A percentile compares a stretch with the other conserved stretches of the same genome.
phyloP scores from a whole-genome alignment of 2,113 vertebrate genomes.

The Herpailurus yagouaroundi region DNA sequence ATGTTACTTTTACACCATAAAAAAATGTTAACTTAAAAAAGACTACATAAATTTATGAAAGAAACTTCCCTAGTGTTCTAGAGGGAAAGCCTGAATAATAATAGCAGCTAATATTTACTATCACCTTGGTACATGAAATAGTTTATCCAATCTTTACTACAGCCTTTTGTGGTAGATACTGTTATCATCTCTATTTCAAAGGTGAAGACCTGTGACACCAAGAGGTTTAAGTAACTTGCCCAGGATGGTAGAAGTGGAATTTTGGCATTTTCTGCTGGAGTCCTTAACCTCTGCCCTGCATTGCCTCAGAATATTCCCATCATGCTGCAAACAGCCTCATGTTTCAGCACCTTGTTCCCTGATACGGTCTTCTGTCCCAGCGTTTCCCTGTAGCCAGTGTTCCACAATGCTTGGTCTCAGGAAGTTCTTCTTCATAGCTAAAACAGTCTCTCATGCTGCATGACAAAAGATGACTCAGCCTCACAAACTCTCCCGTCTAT shows the following conservation, averaged over 20 bases:
- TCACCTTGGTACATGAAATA: not conserved
- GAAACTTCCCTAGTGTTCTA: not conserved
- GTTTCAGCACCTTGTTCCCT: not conserved
- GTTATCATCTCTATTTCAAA: not conserved
- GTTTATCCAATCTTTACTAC: not conserved
- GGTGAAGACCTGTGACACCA: not conserved
- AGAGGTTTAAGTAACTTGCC: not conserved
- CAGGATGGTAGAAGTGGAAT: not conserved
- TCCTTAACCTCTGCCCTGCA: not conserved
- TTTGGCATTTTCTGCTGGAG: not conserved
- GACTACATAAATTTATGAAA: conserved; percentile 25
- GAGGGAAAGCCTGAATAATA: not conserved
- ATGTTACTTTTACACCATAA: not conserved
- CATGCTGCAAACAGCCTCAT: not conserved
- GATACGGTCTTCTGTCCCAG: not conserved
- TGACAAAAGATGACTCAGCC: not conserved
- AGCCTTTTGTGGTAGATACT: not conserved
- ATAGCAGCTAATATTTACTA: not conserved
- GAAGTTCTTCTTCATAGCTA: conserved; percentile 19
- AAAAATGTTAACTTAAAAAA: conserved; percentile 2
- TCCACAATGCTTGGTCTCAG: not conserved
- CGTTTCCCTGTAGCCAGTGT: not conserved
- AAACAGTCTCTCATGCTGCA: not conserved
- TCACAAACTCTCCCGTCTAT: conserved; percentile 44
- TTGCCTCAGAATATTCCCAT: not conserved